Evolutionary conservation across 2,113 vertebrate genomes (phyloP).

Genomic region (Romanogobio albipinnatus): DNA sequence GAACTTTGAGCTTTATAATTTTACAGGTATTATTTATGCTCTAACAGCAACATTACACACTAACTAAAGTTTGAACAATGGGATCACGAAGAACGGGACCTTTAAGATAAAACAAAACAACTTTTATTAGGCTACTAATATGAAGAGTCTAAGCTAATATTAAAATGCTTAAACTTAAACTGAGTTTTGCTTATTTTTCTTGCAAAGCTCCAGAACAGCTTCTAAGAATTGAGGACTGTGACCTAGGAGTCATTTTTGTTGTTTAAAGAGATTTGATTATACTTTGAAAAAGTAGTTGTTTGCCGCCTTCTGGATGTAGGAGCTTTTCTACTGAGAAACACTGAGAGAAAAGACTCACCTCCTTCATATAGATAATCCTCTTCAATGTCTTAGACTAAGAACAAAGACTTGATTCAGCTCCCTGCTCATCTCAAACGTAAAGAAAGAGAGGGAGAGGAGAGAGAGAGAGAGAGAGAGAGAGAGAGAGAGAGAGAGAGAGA

Average conservation of each 20-base stretch:
- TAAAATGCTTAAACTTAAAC: too few species aligned
- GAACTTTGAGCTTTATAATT: too few species aligned
- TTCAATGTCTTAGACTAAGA: constrained; percentile 12
- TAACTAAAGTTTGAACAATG: too few species aligned
- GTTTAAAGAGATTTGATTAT: not conserved
- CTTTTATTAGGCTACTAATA: not conserved
- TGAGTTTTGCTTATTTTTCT: not conserved
- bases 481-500: not conserved
- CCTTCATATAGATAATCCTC: constrained; percentile 15
- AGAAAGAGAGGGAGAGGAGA: not conserved
- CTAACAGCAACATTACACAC: too few species aligned
- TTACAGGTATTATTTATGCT: too few species aligned
- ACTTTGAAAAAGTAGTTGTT: constrained; percentile 4
- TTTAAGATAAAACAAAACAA: not conserved
- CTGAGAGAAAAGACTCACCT: not conserved
- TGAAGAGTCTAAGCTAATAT: not conserved
- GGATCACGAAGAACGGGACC: too few species aligned
- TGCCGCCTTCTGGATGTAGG: not conserved
- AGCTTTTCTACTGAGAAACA: not conserved
- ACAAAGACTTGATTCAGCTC: constrained; percentile 33
- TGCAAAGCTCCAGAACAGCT: not conserved
- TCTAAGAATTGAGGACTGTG: not conserved
- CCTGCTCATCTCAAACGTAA: constrained; percentile 16
- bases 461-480: not conserved
- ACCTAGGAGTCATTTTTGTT: not conserved